Conservation (phyloP, 2,888 invertebrate genomes). For the Archaeoteleia sp. region DNA sequence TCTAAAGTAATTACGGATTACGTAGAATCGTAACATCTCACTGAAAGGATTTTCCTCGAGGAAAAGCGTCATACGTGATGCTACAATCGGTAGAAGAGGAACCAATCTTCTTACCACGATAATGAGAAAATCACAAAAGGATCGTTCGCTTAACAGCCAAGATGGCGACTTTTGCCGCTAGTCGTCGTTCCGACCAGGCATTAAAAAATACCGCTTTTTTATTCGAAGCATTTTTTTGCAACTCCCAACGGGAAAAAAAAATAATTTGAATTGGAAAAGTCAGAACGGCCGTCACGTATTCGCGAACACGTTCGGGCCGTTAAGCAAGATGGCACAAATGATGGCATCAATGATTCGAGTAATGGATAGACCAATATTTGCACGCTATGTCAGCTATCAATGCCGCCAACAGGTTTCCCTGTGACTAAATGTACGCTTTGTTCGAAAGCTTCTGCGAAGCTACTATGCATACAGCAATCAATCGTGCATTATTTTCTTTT, state of each 20-base stretch:
- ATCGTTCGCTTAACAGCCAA: conserved; percentile 31
- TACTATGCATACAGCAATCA: conserved; percentile 44
- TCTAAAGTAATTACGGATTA: conserved; percentile 48
- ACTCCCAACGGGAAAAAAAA: too few relatives aligned
- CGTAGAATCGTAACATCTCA: conserved; percentile 37
- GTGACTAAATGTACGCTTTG: conserved; percentile 44
- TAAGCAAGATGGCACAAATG: too few relatives aligned
- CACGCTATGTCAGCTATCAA: conserved; percentile 44
- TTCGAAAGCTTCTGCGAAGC: conserved; percentile 45
- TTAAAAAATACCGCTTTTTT: too few relatives aligned
- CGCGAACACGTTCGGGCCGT: conserved; percentile 71
- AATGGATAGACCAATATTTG: conserved; percentile 63
- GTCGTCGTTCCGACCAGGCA: too few relatives aligned
- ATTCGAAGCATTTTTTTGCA: background rate
- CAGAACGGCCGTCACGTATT: too few relatives aligned
- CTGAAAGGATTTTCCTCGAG: conserved; percentile 34
- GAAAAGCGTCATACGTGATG: conserved; percentile 39
- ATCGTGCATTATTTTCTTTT: too few relatives aligned
- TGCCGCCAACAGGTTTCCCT: conserved; percentile 4
- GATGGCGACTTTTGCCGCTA: background rate
- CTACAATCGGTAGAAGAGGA: conserved; percentile 32
- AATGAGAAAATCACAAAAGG: conserved; percentile 63
- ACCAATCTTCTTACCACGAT: conserved; percentile 54
- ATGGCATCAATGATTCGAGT: conserved; percentile 61
- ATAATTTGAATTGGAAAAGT: too few relatives aligned